Percentiles rank a stretch among this genome's conserved stretches.
phyloP scores from a whole-genome alignment of 2,113 vertebrate species.

The Strigops habroptila region DNA sequence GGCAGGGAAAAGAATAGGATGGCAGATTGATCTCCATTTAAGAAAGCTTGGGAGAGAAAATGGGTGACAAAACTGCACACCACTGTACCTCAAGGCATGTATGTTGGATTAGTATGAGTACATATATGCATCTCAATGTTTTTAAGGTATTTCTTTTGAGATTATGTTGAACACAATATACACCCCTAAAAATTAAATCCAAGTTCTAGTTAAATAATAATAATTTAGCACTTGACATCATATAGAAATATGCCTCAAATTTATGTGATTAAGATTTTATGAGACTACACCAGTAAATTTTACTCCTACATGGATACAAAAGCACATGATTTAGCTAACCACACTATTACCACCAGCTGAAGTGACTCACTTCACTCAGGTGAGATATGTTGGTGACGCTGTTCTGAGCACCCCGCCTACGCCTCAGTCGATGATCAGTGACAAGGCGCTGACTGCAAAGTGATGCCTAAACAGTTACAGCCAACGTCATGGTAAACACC shows the following conservation, averaged over 20 bases:
- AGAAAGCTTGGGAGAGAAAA: background rate
- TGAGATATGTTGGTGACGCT: rapidly evolving
- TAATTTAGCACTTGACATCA: background rate
- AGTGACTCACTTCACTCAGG: background rate
- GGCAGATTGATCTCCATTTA: background rate
- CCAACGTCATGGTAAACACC: background rate
- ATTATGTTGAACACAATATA: background rate
- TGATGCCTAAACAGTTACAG: background rate
- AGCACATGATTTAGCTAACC: background rate
- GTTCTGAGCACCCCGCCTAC: background rate
- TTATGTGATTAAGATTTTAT: background rate
- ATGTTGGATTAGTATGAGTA: background rate
- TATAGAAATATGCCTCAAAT: background rate
- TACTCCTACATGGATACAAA: background rate
- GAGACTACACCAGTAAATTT: background rate
- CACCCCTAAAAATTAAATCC: background rate
- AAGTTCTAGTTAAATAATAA: background rate
- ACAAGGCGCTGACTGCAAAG: background rate
- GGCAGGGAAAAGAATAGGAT: background rate
- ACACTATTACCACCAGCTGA: background rate
- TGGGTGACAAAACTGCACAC: background rate
- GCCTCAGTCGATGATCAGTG: background rate
- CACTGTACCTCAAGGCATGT: background rate
- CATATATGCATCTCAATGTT: background rate
- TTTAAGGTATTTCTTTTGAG: background rate